Percentiles rank a stretch among this genome's conserved stretches.
Conservation (phyloP, 2,797 vertebrate genomes). For the Thamnophis elegans region DNA sequence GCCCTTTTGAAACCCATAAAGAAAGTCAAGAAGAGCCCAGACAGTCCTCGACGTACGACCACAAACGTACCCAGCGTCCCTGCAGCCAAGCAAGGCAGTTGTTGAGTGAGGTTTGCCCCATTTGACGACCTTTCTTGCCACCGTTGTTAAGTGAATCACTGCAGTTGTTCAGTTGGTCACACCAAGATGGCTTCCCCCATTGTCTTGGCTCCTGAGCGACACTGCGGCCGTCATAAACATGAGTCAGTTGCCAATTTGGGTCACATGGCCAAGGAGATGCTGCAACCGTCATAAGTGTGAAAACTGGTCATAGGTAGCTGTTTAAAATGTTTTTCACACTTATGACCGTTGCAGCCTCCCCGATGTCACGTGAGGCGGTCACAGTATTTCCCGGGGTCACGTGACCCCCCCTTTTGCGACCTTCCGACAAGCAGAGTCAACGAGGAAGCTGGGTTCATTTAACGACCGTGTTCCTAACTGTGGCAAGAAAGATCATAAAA, state of each 20-base stretch:
- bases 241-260: no score
- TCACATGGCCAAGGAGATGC: no score
- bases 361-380: no score
- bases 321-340: background rate
- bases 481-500: no score
- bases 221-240: no score
- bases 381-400: no score
- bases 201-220: background rate
- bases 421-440: no score
- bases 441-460: no score
- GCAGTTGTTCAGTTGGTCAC: background rate
- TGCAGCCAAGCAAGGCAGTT: background rate
- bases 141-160: background rate
- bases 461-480: no score
- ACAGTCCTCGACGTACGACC: background rate
- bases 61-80: background rate
- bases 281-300: background rate
- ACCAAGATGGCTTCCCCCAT: background rate
- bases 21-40: background rate
- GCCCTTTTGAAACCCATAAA: background rate
- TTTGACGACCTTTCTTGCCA: no score
- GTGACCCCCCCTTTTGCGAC: no score
- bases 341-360: no score
- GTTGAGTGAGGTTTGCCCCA: background rate
- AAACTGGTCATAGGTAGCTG: background rate